Evolutionary conservation across 1,140 invertebrate species (phyloP).

Genomic region (Steinernema khuongi): DNA sequence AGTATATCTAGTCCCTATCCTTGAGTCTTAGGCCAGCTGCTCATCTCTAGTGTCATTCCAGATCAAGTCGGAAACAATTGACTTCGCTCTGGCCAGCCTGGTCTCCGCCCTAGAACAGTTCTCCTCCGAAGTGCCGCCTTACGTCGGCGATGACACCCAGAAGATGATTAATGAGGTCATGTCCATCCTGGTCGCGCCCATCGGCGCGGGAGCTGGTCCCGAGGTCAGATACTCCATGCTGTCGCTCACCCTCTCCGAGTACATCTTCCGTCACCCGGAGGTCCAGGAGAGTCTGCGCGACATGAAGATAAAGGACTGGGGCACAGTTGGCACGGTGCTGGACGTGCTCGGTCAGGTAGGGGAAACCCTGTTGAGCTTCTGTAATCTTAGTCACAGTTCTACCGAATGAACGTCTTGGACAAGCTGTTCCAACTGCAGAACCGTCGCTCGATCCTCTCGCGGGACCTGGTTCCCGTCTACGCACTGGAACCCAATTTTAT

Average conservation of each 20-base stretch:
- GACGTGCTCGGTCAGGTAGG: background rate
- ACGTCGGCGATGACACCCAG: background rate
- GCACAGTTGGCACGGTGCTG: background rate
- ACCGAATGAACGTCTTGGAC: background rate
- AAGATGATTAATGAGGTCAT: background rate
- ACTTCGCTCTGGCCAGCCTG: background rate
- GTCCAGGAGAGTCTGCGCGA: background rate
- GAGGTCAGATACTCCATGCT: background rate
- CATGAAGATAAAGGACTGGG: background rate
- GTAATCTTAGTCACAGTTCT: background rate
- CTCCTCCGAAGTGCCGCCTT: background rate
- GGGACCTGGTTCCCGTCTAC: background rate
- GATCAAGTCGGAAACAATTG: background rate
- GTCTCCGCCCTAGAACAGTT: background rate
- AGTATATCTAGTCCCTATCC: too few species aligned
- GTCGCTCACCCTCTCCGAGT: background rate
- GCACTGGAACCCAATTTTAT: background rate
- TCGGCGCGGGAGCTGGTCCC: background rate
- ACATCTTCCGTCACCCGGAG: background rate
- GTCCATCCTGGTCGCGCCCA: background rate
- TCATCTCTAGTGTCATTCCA: too few species aligned
- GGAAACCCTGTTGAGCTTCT: background rate
- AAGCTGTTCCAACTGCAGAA: conserved; percentile 5
- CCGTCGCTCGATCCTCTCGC: background rate
- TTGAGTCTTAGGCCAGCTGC: too few species aligned